Evolutionary conservation across 2,113 vertebrate species (phyloP).

Genomic region (Nibea coibor): DNA sequence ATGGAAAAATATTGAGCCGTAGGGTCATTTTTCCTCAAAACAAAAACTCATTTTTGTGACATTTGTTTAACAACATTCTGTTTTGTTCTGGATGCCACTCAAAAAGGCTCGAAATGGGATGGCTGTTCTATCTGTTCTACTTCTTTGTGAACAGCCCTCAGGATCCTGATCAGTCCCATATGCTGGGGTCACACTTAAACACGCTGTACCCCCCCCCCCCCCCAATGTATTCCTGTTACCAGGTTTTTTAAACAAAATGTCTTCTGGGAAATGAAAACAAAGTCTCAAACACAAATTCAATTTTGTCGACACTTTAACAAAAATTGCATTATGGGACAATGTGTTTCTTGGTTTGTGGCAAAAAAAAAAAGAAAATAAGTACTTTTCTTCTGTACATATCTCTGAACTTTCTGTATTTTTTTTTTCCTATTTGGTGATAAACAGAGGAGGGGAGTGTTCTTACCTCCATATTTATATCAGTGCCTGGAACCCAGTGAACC

Average conservation of each 20-base stretch:
- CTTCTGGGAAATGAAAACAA: slow-evolving; percentile 17
- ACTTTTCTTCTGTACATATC: slow-evolving; percentile 30
- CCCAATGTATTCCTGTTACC: neutral
- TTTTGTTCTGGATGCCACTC: neutral
- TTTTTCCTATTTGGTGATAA: slow-evolving; percentile 80
- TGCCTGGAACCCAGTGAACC: slow-evolving; percentile 81
- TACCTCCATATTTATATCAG: slow-evolving; percentile 86
- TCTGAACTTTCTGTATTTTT: slow-evolving; percentile 43
- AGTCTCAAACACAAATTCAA: slow-evolving; percentile 17
- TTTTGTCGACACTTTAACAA: neutral
- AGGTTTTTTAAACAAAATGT: neutral
- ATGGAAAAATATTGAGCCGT: neutral
- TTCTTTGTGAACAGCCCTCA: slow-evolving; percentile 47
- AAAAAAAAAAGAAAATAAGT: slow-evolving; percentile 30
- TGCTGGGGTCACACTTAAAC: slow-evolving; percentile 64
- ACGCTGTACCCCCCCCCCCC: slow-evolving; percentile 7
- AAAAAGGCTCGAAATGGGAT: neutral
- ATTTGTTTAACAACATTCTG: neutral
- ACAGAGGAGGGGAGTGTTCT: slow-evolving; percentile 76
- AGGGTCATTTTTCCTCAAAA: neutral
- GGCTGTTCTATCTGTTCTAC: slow-evolving; percentile 40
- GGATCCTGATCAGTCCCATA: slow-evolving; percentile 72
- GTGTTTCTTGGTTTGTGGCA: neutral
- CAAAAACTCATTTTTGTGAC: neutral
- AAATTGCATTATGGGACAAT: slow-evolving; percentile 5